Evolutionary conservation across 1,140 invertebrate genomes (phyloP), one percentile per base, ranked within the genome.

Genomic region (Mesaphorura yosii): DNA sequence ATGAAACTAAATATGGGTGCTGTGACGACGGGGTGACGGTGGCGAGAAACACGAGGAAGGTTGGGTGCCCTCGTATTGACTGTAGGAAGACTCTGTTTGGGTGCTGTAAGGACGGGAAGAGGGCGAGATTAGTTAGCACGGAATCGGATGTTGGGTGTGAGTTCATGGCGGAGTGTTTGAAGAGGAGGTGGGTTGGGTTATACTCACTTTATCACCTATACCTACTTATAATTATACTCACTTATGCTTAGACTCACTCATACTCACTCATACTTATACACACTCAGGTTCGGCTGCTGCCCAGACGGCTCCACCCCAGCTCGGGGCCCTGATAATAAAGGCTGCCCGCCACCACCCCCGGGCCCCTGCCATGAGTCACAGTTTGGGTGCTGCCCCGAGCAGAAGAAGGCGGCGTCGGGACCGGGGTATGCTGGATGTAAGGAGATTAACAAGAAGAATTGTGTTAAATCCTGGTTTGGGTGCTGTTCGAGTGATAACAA

Each of bases 11-110:
- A 64, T 84, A 77, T 65, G 88, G 89, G 3, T 96, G 92, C 70
- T 96, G 93, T 67, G 73, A 79, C 7, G 92, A 96, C 69, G 84
- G 80, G 1, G 79, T 92, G 0, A 90, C 90, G 0, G 76, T 84
- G 4, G 87, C 74, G 0, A 76, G 84, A 17, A n/a, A n/a, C n/a
- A n/a, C n/a, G n/a, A 71, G 77, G 22, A 10, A 10, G n/a, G n/a
- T n/a, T n/a, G 88, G 83, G 3, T 95, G 91, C 68, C 87, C 87
- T 4, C 68, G 77, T n/a, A 72, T 76, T 2, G 74, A 78, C 14
- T 91, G 88, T 63, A 75, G 78, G 1, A 80, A 84, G 63, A 85
- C 83, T 1, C 70, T 89, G 22, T 89, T 84, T 59, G 85, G 85
- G 2, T 94, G 89, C 66, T 93, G 89, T 66, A 78, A 80, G 29